Evolutionary conservation across 2,888 invertebrate species (phyloP).

Genomic region (Gari tellinella): DNA sequence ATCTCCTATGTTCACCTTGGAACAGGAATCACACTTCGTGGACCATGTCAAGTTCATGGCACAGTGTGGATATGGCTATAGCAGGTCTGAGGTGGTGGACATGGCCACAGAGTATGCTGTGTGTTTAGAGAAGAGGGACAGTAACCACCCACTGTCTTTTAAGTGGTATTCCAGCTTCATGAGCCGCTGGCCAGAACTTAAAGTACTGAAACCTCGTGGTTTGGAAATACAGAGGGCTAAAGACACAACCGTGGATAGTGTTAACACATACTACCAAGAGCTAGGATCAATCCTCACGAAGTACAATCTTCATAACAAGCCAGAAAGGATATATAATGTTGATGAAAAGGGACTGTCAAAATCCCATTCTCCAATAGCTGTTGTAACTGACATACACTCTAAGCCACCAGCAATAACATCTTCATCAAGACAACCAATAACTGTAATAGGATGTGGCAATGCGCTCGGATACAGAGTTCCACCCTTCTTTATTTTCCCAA

Average conservation of each 20-base stretch:
- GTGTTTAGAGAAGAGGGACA: conserved; percentile 9
- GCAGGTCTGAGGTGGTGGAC: conserved; percentile 6
- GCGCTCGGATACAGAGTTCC: no score
- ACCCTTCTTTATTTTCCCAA: conserved; percentile 5
- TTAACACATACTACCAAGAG: conserved; percentile 15
- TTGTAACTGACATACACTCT: conserved; percentile 1
- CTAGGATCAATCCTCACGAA: conserved; percentile 28
- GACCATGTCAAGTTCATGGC: conserved; percentile 28
- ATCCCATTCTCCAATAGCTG: conserved; percentile 11
- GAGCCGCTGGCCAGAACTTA: conserved; percentile 17
- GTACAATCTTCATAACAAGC: conserved; percentile 17
- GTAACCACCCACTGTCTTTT: conserved; percentile 3
- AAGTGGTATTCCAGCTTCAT: conserved; percentile 18
- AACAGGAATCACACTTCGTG: conserved; percentile 21
- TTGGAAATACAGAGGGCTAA: conserved; percentile 21
- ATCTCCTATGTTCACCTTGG: conserved; percentile 7
- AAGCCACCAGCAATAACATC: conserved; percentile 6
- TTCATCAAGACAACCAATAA: neutral
- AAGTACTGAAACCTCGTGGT: conserved; percentile 12
- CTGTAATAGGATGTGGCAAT: conserved; percentile 23
- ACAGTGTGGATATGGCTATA: conserved; percentile 16
- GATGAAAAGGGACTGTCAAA: conserved; percentile 12
- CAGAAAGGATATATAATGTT: no score
- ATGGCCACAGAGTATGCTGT: conserved; percentile 16
- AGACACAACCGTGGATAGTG: conserved; percentile 18